Evolutionary conservation across 2,888 invertebrate genomes (phyloP).

Genomic region (Lycaena phlaeas): DNA sequence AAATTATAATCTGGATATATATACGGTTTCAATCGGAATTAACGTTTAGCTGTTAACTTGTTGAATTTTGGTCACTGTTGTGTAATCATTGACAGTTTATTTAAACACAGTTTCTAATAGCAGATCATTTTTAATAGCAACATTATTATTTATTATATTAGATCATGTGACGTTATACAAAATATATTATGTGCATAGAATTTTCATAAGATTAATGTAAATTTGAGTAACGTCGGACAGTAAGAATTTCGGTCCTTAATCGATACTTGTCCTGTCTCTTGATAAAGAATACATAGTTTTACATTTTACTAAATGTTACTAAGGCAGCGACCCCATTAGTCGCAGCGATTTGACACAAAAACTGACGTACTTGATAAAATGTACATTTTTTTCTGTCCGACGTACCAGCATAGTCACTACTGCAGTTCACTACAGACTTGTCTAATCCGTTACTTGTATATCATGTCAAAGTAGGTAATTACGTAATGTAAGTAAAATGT

Average conservation of each 20-base stretch:
- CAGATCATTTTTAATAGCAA: slow-evolving; percentile 10
- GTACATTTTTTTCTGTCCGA: slow-evolving; percentile 1
- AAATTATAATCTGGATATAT: slow-evolving; percentile 17
- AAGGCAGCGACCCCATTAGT: background rate
- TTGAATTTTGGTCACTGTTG: slow-evolving; percentile 19
- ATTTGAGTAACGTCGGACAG: background rate
- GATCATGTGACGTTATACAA: slow-evolving; percentile 13
- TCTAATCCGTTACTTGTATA: background rate
- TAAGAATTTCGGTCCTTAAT: background rate
- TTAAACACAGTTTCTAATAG: slow-evolving; percentile 14
- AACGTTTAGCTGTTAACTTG: slow-evolving; percentile 21
- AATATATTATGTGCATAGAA: background rate
- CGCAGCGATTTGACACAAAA: background rate
- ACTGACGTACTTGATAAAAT: background rate
- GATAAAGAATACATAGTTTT: background rate
- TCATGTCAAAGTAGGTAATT: slow-evolving; percentile 28
- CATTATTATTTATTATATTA: slow-evolving; percentile 12
- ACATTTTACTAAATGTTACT: background rate
- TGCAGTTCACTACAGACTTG: background rate
- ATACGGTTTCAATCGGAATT: slow-evolving; percentile 13
- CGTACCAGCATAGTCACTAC: slow-evolving; percentile 1
- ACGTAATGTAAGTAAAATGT: slow-evolving; percentile 23
- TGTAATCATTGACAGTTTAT: slow-evolving; percentile 17
- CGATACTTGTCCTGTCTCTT: background rate
- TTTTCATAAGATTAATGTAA: background rate